These are phyloP conservation scores for Hyposoter dolosus DNA, from an alignment of 2,888 invertebrate species.

Conservation along the genomic window DNA sequence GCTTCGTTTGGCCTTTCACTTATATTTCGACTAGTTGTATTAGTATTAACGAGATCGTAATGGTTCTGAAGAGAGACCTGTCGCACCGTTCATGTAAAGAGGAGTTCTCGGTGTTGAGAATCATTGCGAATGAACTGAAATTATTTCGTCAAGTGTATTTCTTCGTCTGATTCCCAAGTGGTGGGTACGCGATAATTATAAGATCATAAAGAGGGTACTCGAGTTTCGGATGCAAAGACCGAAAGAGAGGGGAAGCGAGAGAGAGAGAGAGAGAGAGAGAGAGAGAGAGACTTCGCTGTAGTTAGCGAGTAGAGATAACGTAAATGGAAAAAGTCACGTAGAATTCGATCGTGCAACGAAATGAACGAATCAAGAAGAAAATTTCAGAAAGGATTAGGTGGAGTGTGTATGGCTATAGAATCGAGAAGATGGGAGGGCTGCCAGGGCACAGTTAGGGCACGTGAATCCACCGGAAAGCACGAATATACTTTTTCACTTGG, in stretches of 20 bases:
- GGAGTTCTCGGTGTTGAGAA: neutral
- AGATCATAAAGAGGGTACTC: neutral
- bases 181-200: conserved; percentile 28
- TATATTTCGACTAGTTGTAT: conserved; percentile 49
- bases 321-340: conserved; percentile 21
- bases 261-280: conserved; percentile 80
- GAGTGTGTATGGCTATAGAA: conserved; percentile 16
- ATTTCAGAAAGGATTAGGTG: conserved; percentile 40
- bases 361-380: conserved; percentile 42
- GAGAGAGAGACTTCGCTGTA: conserved; percentile 79
- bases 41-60: conserved; percentile 65
- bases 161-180: conserved; percentile 21
- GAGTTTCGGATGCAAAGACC: conserved; percentile 47
- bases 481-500: conserved; percentile 51
- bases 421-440: conserved; percentile 22
- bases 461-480: conserved; percentile 60
- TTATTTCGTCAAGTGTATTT: conserved; percentile 11
- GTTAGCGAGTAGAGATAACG: conserved; percentile 41
- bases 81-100: conserved; percentile 4
- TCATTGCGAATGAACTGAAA: neutral
- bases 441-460: conserved; percentile 61
- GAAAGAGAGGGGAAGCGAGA: conserved; percentile 64
- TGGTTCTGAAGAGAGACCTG: conserved; percentile 28
- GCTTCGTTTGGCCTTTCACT: conserved; percentile 19
- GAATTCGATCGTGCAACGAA: conserved; percentile 47